Evolutionary conservation across 2,888 invertebrate genomes (phyloP).

Genomic region (Holacanthella duospinosa): DNA sequence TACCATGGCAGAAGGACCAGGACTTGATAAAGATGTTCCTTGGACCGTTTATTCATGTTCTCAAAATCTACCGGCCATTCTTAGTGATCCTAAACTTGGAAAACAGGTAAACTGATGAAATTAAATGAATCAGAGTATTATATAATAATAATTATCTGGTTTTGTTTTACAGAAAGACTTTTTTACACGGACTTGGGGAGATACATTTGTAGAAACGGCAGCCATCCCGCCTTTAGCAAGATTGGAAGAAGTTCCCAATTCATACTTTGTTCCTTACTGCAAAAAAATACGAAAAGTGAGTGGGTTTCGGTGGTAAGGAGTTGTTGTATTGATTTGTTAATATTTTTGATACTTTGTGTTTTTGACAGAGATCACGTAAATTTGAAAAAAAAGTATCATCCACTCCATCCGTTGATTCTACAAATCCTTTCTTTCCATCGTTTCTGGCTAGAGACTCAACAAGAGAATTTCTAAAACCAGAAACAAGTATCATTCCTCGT

Average conservation of each 20-base stretch:
- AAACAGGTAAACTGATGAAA: slow-evolving; percentile 54
- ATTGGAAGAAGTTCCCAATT: slow-evolving; percentile 68
- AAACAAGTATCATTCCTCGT: slow-evolving; percentile 59
- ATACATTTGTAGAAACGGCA: slow-evolving; percentile 71
- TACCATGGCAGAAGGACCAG: slow-evolving; percentile 4
- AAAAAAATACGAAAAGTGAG: slow-evolving; percentile 50
- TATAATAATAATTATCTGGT: background rate
- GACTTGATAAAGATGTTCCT: slow-evolving; percentile 27
- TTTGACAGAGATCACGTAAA: slow-evolving; percentile 27
- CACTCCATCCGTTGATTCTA: slow-evolving; percentile 18
- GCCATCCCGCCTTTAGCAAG: slow-evolving; percentile 66
- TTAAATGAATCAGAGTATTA: background rate
- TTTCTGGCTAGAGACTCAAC: slow-evolving; percentile 25
- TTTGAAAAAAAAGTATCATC: slow-evolving; percentile 32
- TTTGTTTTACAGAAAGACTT: slow-evolving; percentile 52
- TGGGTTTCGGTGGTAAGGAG: too few species aligned
- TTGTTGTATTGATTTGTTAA: background rate
- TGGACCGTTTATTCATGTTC: slow-evolving; percentile 86
- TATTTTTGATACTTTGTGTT: background rate
- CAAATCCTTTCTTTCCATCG: slow-evolving; percentile 30
- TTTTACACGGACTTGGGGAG: slow-evolving; percentile 97
- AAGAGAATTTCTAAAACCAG: slow-evolving; percentile 27
- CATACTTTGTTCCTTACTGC: slow-evolving; percentile 78
- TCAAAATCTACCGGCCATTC: slow-evolving; percentile 87
- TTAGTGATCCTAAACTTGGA: slow-evolving; percentile 86